Evolutionary conservation across 2,888 invertebrate genomes (phyloP).

Genomic region (Cataglyphis altisquamis): DNA sequence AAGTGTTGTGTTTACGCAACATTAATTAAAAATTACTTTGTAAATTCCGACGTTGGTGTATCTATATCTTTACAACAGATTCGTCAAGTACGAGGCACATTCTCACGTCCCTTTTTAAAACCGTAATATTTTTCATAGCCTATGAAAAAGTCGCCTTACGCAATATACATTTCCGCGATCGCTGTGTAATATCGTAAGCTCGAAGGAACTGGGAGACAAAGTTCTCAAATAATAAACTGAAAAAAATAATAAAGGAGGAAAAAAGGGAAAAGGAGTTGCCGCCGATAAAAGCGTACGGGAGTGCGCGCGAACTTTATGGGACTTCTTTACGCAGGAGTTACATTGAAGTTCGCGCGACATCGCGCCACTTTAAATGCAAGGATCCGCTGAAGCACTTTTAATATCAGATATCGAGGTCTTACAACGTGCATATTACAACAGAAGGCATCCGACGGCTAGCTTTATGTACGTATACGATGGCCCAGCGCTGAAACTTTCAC

Average conservation of each 20-base stretch:
- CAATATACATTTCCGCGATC: conserved; percentile 24
- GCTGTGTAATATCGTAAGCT: conserved; percentile 39
- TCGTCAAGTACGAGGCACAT: not conserved
- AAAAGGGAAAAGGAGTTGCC: not conserved
- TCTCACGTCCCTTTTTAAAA: not conserved
- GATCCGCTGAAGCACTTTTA: conserved; percentile 48
- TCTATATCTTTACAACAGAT: not conserved
- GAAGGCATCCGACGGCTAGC: conserved; percentile 26
- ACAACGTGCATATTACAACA: conserved; percentile 50
- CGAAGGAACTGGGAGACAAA: conserved; percentile 20
- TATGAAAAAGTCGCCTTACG: conserved; percentile 27
- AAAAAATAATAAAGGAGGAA: not conserved
- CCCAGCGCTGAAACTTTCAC: conserved; percentile 36
- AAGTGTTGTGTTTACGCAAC: not conserved
- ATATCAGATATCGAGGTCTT: conserved; percentile 51
- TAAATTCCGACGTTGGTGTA: not conserved
- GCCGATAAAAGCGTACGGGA: conserved; percentile 1
- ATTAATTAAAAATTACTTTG: not conserved
- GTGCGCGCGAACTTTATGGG: conserved; percentile 32
- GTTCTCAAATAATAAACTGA: conserved; percentile 42
- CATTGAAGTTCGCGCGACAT: conserved; percentile 34
- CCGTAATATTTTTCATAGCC: conserved; percentile 29
- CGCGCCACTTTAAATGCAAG: conserved; percentile 38
- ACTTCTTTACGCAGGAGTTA: conserved; percentile 40
- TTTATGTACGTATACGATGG: conserved; percentile 17